These are phyloP conservation scores for Brachypterus glaber DNA, from an alignment of 2,888 invertebrate genomes.

Conservation along the genomic window DNA sequence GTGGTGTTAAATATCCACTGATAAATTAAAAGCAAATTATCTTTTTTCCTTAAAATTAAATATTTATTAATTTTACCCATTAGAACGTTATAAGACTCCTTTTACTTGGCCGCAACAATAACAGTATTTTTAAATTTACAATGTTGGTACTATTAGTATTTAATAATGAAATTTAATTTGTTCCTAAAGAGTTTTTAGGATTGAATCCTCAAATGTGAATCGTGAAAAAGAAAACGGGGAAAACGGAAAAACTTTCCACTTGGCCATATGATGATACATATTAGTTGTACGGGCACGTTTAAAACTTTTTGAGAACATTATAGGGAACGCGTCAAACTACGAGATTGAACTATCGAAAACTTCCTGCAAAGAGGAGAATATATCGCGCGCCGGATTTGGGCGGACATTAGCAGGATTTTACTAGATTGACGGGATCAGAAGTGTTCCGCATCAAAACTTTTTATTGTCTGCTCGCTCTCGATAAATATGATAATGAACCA, in stretches of 20 bases:
- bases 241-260: slow-evolving; percentile 6
- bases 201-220: slow-evolving; percentile 8
- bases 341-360: slow-evolving; percentile 26
- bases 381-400: too few relatives aligned
- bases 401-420: slow-evolving; percentile 33
- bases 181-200: slow-evolving; percentile 5
- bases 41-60: too few relatives aligned
- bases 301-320: slow-evolving; percentile 33
- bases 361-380: too few relatives aligned
- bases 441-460: slow-evolving; percentile 25
- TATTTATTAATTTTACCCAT: too few relatives aligned
- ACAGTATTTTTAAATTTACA: too few relatives aligned
- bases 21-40: too few relatives aligned
- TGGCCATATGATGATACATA: slow-evolving; percentile 31
- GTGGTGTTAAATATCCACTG: too few relatives aligned
- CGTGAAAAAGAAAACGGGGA: slow-evolving; percentile 5
- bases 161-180: too few relatives aligned
- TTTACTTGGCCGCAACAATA: too few relatives aligned
- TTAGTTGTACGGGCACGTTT: slow-evolving; percentile 35
- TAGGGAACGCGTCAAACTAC: slow-evolving; percentile 30
- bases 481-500: slow-evolving; percentile 35
- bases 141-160: too few relatives aligned
- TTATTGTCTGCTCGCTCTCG: slow-evolving; percentile 27
- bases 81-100: too few relatives aligned
- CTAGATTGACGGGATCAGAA: slow-evolving; percentile 31